Percentiles rank a stretch among this genome's conserved stretches.
Conservation (phyloP, 2,113 vertebrate species). For the Myiagra hebetior region DNA sequence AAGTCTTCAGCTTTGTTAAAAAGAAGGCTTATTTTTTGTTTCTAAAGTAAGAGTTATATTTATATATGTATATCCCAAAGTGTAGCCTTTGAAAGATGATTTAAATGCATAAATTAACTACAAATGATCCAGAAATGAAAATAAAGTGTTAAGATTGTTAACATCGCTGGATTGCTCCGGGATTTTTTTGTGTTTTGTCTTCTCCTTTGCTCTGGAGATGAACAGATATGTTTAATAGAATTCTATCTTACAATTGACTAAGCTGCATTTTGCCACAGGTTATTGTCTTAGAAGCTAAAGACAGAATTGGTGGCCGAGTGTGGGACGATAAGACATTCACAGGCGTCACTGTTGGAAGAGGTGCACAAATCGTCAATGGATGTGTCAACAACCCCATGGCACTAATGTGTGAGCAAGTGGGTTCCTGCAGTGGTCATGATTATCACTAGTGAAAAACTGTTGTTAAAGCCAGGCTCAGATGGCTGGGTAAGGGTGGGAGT, state of each 20-base stretch:
- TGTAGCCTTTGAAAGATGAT: not conserved
- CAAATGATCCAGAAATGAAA: not conserved
- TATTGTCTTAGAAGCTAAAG: constrained; percentile 89
- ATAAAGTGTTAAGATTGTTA: not conserved
- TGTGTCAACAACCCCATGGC: constrained; percentile 96
- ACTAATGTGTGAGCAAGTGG: constrained; percentile 97
- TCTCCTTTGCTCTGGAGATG: not conserved
- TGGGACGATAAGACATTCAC: constrained; percentile 89
- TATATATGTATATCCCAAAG: not conserved
- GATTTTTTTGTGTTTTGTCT: not conserved
- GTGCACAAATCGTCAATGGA: constrained; percentile 95
- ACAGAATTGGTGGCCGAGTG: constrained; percentile 91
- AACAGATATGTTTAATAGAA: not conserved
- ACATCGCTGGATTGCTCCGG: not conserved
- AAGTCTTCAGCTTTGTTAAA: not conserved
- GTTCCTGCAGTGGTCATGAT: constrained; percentile 50
- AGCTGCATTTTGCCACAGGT: constrained; percentile 73
- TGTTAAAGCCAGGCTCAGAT: not conserved
- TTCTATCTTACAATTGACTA: not conserved
- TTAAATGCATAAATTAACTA: not conserved
- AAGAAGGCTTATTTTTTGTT: not conserved
- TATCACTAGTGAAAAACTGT: not conserved
- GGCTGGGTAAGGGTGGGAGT: not conserved
- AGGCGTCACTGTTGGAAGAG: constrained; percentile 87
- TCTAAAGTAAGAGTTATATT: not conserved